Evolutionary conservation across 64 coral and sea anemone species (phyloP).

Genomic region (Porites australiensis): DNA sequence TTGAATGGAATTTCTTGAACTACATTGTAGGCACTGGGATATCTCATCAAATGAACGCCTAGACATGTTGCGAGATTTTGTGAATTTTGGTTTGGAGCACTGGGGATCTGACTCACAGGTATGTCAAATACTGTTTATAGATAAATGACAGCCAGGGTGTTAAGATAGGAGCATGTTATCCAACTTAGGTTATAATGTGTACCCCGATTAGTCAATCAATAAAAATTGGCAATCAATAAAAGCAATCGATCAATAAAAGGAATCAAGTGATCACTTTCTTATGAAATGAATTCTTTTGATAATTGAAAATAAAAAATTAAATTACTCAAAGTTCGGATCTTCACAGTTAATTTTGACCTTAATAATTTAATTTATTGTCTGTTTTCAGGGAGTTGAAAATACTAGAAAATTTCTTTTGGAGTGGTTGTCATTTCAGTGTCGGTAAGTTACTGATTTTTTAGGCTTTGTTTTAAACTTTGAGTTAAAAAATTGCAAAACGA

Average conservation of each 20-base stretch:
- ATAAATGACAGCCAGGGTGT: too few relatives aligned
- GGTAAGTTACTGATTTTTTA: slow-evolving; percentile 31
- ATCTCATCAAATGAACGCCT: slow-evolving; percentile 92
- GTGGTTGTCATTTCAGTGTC: slow-evolving; percentile 91
- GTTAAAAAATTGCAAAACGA: too few relatives aligned
- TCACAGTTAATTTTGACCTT: background rate
- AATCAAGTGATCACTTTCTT: too few relatives aligned
- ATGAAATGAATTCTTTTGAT: too few relatives aligned
- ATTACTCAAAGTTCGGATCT: background rate
- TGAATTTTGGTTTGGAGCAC: slow-evolving; percentile 95
- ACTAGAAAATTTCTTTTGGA: slow-evolving; percentile 89
- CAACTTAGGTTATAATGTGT: too few relatives aligned
- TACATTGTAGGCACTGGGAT: slow-evolving; percentile 88
- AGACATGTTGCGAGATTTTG: slow-evolving; percentile 87
- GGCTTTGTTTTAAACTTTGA: background rate
- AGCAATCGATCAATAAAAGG: too few relatives aligned
- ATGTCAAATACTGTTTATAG: background rate
- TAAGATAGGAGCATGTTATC: too few relatives aligned
- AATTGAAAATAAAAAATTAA: background rate
- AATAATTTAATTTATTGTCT: background rate
- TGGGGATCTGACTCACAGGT: slow-evolving; percentile 99
- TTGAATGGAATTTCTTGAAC: background rate
- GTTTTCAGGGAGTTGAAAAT: slow-evolving; percentile 89
- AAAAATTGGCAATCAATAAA: too few relatives aligned
- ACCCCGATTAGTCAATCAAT: too few relatives aligned